These are phyloP conservation scores for Seira musarum DNA, from an alignment of 2,888 invertebrate genomes.

Conservation along the genomic window DNA sequence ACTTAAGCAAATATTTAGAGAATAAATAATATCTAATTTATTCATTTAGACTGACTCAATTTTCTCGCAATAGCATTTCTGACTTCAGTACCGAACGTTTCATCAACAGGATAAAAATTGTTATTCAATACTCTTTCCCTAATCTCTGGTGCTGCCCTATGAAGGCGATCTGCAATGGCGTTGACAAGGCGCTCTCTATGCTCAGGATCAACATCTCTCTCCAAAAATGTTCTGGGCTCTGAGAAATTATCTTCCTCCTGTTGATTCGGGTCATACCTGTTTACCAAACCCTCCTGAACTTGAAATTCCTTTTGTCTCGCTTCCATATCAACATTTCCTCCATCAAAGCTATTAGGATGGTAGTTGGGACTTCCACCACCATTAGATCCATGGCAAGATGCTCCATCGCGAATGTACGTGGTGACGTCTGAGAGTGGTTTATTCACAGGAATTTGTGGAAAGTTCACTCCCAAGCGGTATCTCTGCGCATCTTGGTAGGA, in stretches of 20 bases:
- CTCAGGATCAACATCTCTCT: conserved; percentile 83
- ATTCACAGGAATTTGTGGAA: conserved; percentile 94
- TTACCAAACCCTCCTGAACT: conserved; percentile 82
- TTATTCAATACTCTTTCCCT: conserved; percentile 24
- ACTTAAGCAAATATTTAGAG: no score
- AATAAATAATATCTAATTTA: no score
- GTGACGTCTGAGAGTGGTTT: conserved; percentile 81
- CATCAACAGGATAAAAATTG: conserved; percentile 24
- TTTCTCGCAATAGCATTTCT: no score
- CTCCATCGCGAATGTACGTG: conserved; percentile 90
- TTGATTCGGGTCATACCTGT: conserved; percentile 84
- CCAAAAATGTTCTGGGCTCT: conserved; percentile 87
- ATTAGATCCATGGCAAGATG: conserved; percentile 78
- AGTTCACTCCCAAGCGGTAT: conserved; percentile 92
- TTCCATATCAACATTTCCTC: conserved; percentile 80
- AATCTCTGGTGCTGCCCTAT: conserved; percentile 17
- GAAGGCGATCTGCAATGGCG: conserved; percentile 28
- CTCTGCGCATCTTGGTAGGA: conserved; percentile 87
- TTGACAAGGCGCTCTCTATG: conserved; percentile 76
- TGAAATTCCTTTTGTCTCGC: conserved; percentile 78
- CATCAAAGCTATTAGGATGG: conserved; percentile 95
- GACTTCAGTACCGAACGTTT: conserved; percentile 25
- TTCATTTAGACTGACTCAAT: no score
- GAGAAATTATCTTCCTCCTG: conserved; percentile 94
- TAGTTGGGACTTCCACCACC: conserved; percentile 94